Percentiles rank a stretch among this genome's conserved stretches.
These are phyloP conservation scores for Lasius platythorax DNA, from an alignment of 2,888 invertebrate genomes.

Conservation along the genomic window DNA sequence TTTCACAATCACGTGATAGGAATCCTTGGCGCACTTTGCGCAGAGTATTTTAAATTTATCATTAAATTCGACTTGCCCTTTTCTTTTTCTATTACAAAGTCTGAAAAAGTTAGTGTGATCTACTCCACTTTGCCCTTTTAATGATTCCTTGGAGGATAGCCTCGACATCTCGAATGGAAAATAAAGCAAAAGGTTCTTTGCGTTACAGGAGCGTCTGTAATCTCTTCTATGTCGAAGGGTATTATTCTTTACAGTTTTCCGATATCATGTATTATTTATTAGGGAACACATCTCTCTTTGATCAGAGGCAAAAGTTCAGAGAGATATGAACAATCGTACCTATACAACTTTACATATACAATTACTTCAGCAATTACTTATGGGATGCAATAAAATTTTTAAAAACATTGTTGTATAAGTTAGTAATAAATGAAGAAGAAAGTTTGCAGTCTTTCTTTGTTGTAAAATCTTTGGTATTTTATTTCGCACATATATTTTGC, in stretches of 20 bases:
- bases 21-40: neutral
- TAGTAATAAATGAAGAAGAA: neutral
- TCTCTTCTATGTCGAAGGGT: slow-evolving; percentile 11
- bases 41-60: neutral
- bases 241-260: slow-evolving; percentile 32
- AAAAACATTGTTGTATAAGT: neutral
- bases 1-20: neutral
- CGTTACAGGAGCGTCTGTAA: slow-evolving; percentile 9
- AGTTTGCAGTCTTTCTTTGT: neutral
- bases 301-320: slow-evolving; percentile 17
- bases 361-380: neutral
- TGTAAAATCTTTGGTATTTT: neutral
- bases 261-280: slow-evolving; percentile 51
- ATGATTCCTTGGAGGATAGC: slow-evolving; percentile 8
- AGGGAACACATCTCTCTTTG: slow-evolving; percentile 11
- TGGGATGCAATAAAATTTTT: neutral
- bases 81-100: neutral
- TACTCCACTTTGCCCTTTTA: neutral
- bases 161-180: slow-evolving; percentile 17
- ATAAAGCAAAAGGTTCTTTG: neutral
- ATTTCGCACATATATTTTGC: neutral
- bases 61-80: neutral
- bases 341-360: neutral
- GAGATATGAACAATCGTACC: neutral
- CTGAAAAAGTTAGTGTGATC: slow-evolving; percentile 13